Percentiles rank a stretch among this genome's conserved stretches.
These are phyloP conservation scores for Philypnodon macrostomus DNA, from an alignment of 2,797 vertebrate genomes.

Conservation along the genomic window DNA sequence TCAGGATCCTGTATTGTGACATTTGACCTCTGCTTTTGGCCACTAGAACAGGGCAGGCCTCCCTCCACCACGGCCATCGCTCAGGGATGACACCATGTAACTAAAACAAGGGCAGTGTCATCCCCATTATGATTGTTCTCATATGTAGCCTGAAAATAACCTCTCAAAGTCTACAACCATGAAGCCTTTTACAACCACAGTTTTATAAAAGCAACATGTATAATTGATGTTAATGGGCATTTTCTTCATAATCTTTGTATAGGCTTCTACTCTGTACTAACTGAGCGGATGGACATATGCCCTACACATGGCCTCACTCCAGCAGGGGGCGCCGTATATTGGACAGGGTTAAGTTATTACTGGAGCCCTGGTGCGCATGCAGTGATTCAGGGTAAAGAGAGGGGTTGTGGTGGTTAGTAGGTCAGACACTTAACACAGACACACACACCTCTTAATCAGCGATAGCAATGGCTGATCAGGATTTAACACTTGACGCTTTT, in stretches of 20 bases:
- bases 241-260: no score
- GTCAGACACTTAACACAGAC: slow-evolving; percentile 44
- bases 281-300: no score
- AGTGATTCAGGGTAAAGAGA: slow-evolving; percentile 24
- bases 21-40: slow-evolving; percentile 81
- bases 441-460: slow-evolving; percentile 31
- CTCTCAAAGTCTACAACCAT: slow-evolving; percentile 39
- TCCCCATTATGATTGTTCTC: slow-evolving; percentile 72
- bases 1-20: slow-evolving; percentile 81
- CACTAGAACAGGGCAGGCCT: slow-evolving; percentile 72
- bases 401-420: slow-evolving; percentile 13
- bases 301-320: slow-evolving; percentile 7
- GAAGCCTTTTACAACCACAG: slow-evolving; percentile 23
- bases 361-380: slow-evolving; percentile 54
- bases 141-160: slow-evolving; percentile 71
- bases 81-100: slow-evolving; percentile 23
- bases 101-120: slow-evolving; percentile 13
- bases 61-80: slow-evolving; percentile 33
- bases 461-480: slow-evolving; percentile 17
- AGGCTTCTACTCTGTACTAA: no score
- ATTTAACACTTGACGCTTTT: slow-evolving; percentile 22
- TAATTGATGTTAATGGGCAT: no score
- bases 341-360: slow-evolving; percentile 19
- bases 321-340: slow-evolving; percentile 65
- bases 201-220: slow-evolving; percentile 51